Evolutionary conservation across 2,888 invertebrate genomes (phyloP), one percentile per base, ranked within the genome.

Genomic region (Hylaea fasciaria): DNA sequence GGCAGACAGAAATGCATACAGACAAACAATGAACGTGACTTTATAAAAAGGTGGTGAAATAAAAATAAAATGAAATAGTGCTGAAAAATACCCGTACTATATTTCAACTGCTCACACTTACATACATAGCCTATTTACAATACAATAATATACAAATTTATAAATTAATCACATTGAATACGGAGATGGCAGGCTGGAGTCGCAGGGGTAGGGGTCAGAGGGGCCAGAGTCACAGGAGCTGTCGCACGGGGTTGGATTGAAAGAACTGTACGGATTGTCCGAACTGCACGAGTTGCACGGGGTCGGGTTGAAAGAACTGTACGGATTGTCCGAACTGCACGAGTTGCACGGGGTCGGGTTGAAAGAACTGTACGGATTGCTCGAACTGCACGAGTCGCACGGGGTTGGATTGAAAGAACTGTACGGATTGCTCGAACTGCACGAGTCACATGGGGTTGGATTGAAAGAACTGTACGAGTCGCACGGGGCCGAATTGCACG

Each of bases 91-190:
- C 83, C 81, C 82, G 80, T 78, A 80, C 72, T 84, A 59, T 86
- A 86, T 85, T 86, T 81, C 70, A 68, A 79, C 78, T 72, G 65
- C 59, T 74, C 77, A 77, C 63, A 77, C 73, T 69, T 80, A 81
- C 85, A 87, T 88, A 85, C 72, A 75, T 78, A 80, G 76, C 74
- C 73, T 78, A 76, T 57, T 55, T 69, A 74, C 52, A 47, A 73
- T 72, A n/a, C n/a, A n/a, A n/a, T n/a, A n/a, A n/a, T 69, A 74
- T 68, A 69, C 58, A 68, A 47, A 68, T 68, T 58, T 58, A 58
- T 51, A 51, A 62, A 45, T 22, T 22, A 51, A 35, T 62, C 49
- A 59, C 56, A 28, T 10, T 2, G 51, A 63, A 0, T 61, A 59
- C 0, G 46, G 65, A n/a, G 57, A 39, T 8, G 45, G 54, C 0